Evolutionary conservation across 2,113 vertebrate genomes (phyloP).

Genomic region (Cinclus mexicanus): DNA sequence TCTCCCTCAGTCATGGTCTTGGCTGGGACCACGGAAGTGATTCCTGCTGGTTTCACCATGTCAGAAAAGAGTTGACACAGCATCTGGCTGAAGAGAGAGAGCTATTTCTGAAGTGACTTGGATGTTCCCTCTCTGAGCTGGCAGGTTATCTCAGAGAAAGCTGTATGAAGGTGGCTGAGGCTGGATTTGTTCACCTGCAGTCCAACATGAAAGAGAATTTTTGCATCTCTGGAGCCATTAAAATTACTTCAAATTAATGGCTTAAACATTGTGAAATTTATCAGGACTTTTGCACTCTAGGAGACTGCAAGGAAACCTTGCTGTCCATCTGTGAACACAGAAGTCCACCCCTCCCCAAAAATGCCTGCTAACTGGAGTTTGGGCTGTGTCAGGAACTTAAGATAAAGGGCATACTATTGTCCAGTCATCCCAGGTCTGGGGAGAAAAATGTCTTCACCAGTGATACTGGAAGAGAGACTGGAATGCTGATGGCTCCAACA

Average conservation of each 20-base stretch:
- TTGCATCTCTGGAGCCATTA: neutral
- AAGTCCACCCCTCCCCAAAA: neutral
- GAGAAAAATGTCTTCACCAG: neutral
- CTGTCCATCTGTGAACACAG: rapidly evolving
- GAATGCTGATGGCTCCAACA: neutral
- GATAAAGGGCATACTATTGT: neutral
- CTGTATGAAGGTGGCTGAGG: neutral
- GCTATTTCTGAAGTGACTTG: conserved; percentile 32
- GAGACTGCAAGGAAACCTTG: neutral
- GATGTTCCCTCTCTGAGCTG: neutral
- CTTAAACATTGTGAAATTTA: neutral
- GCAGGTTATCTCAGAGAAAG: neutral
- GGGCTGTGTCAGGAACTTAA: neutral
- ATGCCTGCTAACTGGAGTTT: neutral
- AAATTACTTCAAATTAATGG: neutral
- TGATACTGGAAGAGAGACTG: neutral
- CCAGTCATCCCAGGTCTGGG: neutral
- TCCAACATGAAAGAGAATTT: neutral
- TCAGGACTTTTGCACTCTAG: neutral
- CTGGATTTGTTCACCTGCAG: neutral
- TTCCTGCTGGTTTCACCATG: neutral
- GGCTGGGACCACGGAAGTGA: neutral
- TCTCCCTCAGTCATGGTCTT: neutral
- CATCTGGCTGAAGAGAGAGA: neutral
- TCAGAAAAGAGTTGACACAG: neutral